Evolutionary conservation across 2,113 vertebrate genomes (phyloP), one percentile per base, ranked within the genome.

Genomic region (Ammodytes marinus): DNA sequence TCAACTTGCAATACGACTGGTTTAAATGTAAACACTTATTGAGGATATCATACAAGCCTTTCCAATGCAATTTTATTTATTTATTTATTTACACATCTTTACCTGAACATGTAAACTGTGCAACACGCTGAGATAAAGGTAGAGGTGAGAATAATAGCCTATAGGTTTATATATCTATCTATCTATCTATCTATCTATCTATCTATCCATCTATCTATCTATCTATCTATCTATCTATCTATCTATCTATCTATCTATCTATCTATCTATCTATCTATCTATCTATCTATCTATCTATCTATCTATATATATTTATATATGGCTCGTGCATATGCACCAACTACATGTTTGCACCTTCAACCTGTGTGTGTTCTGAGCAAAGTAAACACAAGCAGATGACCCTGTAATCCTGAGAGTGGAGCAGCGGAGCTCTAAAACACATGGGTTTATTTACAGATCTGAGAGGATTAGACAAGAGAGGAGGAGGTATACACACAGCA

Each of bases 371-470:
- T 27, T 27, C 42, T 63, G 42, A 61, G n/a, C 50, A 45, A 64
- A n/a, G 73, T 77, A 50, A 83, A 83, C 57, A 75, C 71, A 64
- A 27, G 53, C 45, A 60, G 66, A 77, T 43, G 54, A 67, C 40
- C 6, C 7, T 19, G 40, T 83, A 84, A 80, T 90, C 82, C 74
- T 42, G 42, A 54, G 45, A 27, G 49, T 54, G 17, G 57, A 82
- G 72, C 61, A 57, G 47, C 17, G 40, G 17, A 35, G 13, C 35
- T 46, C 75, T 63, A 39, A 67, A 5, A 53, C 80, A 74, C 68
- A 77, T 59, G 14, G 52, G 50, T 79, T 79, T 84, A 88, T 77
- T 87, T 79, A 86, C 74, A 87, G 80, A 79, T 71, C 83, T 68
- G 68, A 79, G 76, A 69, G 85, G 85, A 85, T 87, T 87, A 86